Evolutionary conservation across 2,113 vertebrate genomes (phyloP).

Genomic region (Sporophila hypoxantha): DNA sequence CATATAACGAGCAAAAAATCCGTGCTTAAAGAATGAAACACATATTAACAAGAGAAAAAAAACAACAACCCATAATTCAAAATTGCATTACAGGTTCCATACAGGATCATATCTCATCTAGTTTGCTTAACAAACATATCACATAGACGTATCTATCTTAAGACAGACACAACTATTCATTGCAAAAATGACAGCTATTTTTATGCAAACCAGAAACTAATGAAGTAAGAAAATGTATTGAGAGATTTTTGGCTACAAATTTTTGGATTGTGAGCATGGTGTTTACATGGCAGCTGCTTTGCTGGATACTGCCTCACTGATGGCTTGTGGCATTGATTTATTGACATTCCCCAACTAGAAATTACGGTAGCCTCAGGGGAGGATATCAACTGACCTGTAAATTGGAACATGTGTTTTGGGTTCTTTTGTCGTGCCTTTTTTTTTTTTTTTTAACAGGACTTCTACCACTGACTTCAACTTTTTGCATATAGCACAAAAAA

Average conservation of each 20-base stretch:
- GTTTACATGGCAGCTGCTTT: not conserved
- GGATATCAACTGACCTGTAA: slow-evolving; percentile 40
- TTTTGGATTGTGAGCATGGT: not conserved
- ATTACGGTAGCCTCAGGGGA: slow-evolving; percentile 24
- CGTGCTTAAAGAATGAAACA: not conserved
- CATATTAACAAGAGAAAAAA: not conserved
- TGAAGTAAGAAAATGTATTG: slow-evolving; percentile 5
- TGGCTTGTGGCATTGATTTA: slow-evolving; percentile 25
- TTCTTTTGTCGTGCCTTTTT: not conserved
- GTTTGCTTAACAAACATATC: slow-evolving; percentile 5
- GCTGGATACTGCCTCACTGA: slow-evolving; percentile 5
- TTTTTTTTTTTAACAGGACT: not conserved
- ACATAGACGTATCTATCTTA: not conserved
- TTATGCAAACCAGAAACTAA: slow-evolving; percentile 8
- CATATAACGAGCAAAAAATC: not conserved
- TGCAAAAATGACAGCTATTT: not conserved
- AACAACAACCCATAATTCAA: not conserved
- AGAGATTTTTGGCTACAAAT: not conserved
- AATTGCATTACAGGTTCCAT: not conserved
- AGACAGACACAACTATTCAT: slow-evolving; percentile 3
- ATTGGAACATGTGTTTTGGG: slow-evolving; percentile 27
- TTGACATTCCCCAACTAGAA: not conserved
- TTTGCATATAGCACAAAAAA: not conserved
- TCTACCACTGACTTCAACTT: not conserved
- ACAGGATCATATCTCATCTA: not conserved